A percentile compares a stretch with the other conserved stretches of the same genome.
These are phyloP conservation scores for Bimastos eiseni DNA, from an alignment of 2,888 invertebrate species.

Conservation along the genomic window DNA sequence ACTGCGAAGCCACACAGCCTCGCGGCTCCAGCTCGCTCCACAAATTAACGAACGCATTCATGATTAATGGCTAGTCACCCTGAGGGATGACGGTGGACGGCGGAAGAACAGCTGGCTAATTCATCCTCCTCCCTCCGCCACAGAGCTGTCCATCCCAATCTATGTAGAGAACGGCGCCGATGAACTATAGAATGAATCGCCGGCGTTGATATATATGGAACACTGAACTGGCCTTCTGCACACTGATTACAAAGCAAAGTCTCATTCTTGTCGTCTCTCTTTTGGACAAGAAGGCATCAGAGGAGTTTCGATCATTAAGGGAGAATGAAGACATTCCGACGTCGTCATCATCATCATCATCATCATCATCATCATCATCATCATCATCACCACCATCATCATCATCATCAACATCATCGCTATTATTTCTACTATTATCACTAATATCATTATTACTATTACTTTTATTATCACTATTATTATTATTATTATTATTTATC, in stretches of 20 bases:
- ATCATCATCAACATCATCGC: slow-evolving; percentile 18
- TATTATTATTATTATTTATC: too few species aligned
- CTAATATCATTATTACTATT: too few species aligned
- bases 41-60: background rate
- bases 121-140: too few species aligned
- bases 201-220: background rate
- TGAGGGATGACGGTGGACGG: too few species aligned
- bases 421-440: too few species aligned
- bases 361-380: slow-evolving; percentile 30
- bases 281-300: too few species aligned
- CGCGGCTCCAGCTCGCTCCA: background rate
- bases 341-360: slow-evolving; percentile 33
- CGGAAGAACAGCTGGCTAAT: background rate
- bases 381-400: slow-evolving; percentile 27
- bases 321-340: too few species aligned
- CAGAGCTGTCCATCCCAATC: background rate
- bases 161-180: background rate
- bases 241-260: background rate
- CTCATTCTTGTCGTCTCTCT: too few species aligned
- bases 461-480: too few species aligned
- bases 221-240: background rate
- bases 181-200: background rate
- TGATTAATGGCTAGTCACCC: background rate
- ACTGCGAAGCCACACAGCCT: background rate
- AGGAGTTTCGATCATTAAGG: too few species aligned